Conservation (phyloP, 92 coral and sea anemone species). For the Actinernus sp. region DNA sequence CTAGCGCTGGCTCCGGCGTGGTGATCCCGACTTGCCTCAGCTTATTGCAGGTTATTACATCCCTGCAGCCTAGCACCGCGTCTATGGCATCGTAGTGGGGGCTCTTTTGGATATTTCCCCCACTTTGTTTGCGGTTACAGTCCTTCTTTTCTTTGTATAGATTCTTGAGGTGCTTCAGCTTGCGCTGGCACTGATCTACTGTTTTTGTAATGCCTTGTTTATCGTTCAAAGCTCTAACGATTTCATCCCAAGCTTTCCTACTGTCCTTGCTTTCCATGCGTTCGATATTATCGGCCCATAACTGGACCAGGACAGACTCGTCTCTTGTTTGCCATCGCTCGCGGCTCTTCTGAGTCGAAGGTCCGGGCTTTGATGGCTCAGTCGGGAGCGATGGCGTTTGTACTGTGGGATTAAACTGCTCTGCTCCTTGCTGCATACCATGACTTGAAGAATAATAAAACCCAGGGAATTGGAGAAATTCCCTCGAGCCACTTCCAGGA, state of each 20-base stretch:
- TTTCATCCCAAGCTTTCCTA: conserved; percentile 55
- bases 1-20: conserved; percentile 33
- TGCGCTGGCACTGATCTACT: conserved; percentile 52
- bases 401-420: conserved; percentile 48
- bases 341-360: conserved; percentile 37
- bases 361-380: conserved; percentile 36
- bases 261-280: conserved; percentile 57
- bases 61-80: too few species aligned
- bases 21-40: conserved; percentile 43
- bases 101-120: conserved; percentile 37
- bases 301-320: conserved; percentile 37
- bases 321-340: conserved; percentile 48
- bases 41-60: conserved; percentile 55
- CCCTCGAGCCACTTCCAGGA: conserved; percentile 45
- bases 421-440: conserved; percentile 53
- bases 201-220: conserved; percentile 38
- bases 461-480: conserved; percentile 51
- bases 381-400: conserved; percentile 44
- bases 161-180: conserved; percentile 49
- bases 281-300: conserved; percentile 39
- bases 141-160: conserved; percentile 40
- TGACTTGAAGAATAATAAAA: conserved; percentile 48
- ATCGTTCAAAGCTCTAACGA: conserved; percentile 33
- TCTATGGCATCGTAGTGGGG: conserved; percentile 57
- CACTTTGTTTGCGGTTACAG: conserved; percentile 40